Conservation (phyloP, 1,140 invertebrate genomes). For the Eufriesea mexicana region DNA sequence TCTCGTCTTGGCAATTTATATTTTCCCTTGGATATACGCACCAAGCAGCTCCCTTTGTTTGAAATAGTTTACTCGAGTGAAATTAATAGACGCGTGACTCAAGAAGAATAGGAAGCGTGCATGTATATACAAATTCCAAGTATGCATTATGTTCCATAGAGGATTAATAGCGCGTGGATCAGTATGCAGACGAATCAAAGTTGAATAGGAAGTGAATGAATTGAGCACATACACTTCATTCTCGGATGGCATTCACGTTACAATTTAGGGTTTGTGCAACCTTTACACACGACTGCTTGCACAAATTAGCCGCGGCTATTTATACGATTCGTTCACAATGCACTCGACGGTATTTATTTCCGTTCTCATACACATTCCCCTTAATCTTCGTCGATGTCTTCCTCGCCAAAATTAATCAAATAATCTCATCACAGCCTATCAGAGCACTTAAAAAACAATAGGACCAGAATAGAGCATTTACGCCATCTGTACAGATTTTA, state of each 20-base stretch:
- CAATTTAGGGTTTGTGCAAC: slow-evolving; percentile 11
- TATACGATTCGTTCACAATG: slow-evolving; percentile 6
- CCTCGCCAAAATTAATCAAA: background rate
- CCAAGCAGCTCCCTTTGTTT: no score
- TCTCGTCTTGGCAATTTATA: background rate
- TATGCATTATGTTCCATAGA: background rate
- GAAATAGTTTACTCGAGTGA: no score
- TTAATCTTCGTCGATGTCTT: background rate
- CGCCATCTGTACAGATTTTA: no score
- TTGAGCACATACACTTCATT: slow-evolving; percentile 17
- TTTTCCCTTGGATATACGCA: no score
- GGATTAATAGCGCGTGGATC: slow-evolving; percentile 3
- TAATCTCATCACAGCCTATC: background rate
- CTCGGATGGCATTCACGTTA: slow-evolving; percentile 18
- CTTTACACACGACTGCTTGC: slow-evolving; percentile 9
- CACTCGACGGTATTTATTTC: background rate
- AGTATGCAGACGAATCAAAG: slow-evolving; percentile 15
- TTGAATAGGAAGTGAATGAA: slow-evolving; percentile 18
- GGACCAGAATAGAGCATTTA: no score
- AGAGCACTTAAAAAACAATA: no score
- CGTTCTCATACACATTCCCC: background rate
- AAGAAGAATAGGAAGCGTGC: background rate
- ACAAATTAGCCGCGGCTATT: background rate
- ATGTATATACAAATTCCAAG: background rate
- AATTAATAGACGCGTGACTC: background rate